Conservation (phyloP, 1,140 invertebrate species). For the Coelopa frigida region DNA sequence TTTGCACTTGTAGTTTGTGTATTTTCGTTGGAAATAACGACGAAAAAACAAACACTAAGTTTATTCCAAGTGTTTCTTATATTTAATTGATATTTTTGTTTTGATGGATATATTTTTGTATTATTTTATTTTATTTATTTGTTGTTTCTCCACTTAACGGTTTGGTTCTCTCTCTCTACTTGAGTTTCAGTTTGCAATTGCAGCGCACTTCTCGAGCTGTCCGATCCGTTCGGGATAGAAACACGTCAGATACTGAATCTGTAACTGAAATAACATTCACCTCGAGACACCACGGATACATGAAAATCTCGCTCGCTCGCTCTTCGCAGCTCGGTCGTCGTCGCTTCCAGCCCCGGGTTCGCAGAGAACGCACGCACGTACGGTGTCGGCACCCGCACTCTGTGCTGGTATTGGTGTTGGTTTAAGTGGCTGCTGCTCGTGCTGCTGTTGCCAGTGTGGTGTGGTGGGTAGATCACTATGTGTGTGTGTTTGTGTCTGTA, state of each 20-base stretch:
- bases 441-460: background rate
- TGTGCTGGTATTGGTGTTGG: background rate
- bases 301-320: conserved; percentile 14
- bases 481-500: background rate
- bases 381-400: conserved; percentile 6
- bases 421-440: conserved; percentile 3
- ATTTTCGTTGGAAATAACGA: background rate
- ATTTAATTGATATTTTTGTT: conserved; percentile 5
- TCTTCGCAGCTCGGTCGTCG: too few relatives aligned
- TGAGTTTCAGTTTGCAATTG: conserved; percentile 6
- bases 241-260: conserved; percentile 46
- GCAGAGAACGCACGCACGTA: conserved; percentile 4
- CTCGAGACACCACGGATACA: conserved; percentile 29
- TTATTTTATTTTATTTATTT: conserved; percentile 2
- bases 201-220: conserved; percentile 5
- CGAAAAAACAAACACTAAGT: background rate
- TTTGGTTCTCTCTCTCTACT: conserved; percentile 4
- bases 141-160: conserved; percentile 1
- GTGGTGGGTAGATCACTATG: background rate
- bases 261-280: conserved; percentile 44
- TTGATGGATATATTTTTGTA: conserved; percentile 2
- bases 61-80: background rate
- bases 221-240: conserved; percentile 41
- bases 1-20: conserved; percentile 1
- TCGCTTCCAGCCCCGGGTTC: background rate